Base-by-base conservation (phyloP, 2,113 vertebrate genomes). In the Hippocampus mohnikei region DNA sequence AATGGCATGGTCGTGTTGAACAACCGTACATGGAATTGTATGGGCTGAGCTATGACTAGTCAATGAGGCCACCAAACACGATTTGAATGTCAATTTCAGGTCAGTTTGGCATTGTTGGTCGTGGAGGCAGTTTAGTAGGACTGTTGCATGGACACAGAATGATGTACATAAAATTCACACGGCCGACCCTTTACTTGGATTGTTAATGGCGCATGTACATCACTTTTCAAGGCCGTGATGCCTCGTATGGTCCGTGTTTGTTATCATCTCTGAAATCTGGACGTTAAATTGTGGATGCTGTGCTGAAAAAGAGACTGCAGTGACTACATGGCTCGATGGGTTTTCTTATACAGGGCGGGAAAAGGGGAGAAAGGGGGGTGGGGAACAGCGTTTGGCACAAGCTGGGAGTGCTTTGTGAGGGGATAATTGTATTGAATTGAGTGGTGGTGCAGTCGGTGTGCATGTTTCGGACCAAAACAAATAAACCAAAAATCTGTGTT, bases 341-440 rank as follows among this genome's bases (percentile, higher is more conserved):
- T 21, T 72, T 82, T 81, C 56, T 81, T 71, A 62, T 78, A 67
- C 81, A 78, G 74, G 76, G 90, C 87, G 89, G 90, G 90, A 92
- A 91, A 88, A 82, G 58, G 59, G 79, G 81, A 66, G 71, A n/a
- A 23, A 18, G 67, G 76, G 72, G 58, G 63, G 74, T 62, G 44
- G 66, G 66, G 67, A 37, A 5, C 23, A 48, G 46, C 6, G 44
- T 52, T 18, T 46, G 27, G 65, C 48, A 3, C 48, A n/a, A 63
- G 75, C 65, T 78, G 80, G 81, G 29, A 8, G 71, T 52, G 64
- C n/a, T 27, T 13, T 62, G n/a, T 41, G 23, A 62, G 73, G 69
- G 33, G 40, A 4, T 23, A 40, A 21, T 13, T 29, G 65, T 20
- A 33, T 70, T 79, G 77, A 55, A 71, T 80, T 71, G 67, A 50